These are phyloP conservation scores for Aphaenogaster floridana DNA, from an alignment of 1,140 invertebrate species.

Conservation along the genomic window DNA sequence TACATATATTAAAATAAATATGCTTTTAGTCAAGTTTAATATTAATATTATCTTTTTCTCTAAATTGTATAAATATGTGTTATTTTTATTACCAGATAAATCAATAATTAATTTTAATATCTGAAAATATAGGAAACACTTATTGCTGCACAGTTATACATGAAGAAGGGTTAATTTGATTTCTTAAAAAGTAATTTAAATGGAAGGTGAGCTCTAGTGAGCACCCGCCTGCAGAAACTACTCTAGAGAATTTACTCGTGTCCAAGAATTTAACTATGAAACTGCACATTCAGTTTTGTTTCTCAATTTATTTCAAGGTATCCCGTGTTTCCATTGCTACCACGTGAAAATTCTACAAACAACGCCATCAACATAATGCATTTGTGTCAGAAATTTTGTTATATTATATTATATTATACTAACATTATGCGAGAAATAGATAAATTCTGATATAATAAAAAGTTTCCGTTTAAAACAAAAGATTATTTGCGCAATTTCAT, in stretches of 20 bases:
- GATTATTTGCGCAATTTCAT: not conserved
- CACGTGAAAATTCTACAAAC: constrained; percentile 24
- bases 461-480: not conserved
- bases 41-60: not conserved
- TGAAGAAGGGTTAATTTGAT: constrained; percentile 9
- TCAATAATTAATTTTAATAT: constrained; percentile 1
- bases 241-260: constrained; percentile 33
- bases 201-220: constrained; percentile 1
- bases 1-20: not conserved
- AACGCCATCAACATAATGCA: not conserved
- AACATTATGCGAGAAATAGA: not conserved
- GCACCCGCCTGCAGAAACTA: not conserved
- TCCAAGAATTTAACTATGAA: constrained; percentile 45
- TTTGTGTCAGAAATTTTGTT: constrained; percentile 6
- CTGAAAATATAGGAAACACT: not conserved
- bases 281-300: constrained; percentile 19
- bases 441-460: not conserved
- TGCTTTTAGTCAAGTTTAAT: not conserved
- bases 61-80: not conserved
- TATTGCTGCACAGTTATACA: not conserved
- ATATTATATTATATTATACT: not conserved
- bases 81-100: not conserved
- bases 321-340: not conserved
- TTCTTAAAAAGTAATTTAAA: constrained; percentile 9
- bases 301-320: constrained; percentile 28